Percentiles rank a stretch among this genome's conserved stretches.
These are phyloP conservation scores for Heliothis subflexa DNA, from an alignment of 1,140 invertebrate species.

Conservation along the genomic window DNA sequence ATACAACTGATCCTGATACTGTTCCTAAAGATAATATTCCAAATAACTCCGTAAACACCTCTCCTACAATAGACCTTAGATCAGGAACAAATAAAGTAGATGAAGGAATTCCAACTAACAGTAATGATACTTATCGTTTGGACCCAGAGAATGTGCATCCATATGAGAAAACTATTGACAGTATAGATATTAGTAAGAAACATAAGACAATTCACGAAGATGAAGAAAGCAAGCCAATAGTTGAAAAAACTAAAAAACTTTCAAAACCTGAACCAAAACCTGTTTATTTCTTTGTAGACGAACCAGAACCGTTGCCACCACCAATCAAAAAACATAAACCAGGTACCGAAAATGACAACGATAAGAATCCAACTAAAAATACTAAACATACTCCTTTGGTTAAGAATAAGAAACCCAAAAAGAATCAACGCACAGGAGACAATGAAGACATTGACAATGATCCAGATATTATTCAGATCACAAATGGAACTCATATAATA, in stretches of 20 bases:
- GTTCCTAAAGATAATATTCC: background rate
- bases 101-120: background rate
- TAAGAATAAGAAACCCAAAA: too few relatives aligned
- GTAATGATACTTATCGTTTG: background rate
- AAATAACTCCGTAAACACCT: background rate
- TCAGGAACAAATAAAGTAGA: too few relatives aligned
- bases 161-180: background rate
- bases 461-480: background rate
- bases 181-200: background rate
- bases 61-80: too few relatives aligned
- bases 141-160: background rate
- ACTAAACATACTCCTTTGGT: background rate
- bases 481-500: conserved; percentile 27
- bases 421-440: too few relatives aligned
- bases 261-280: background rate
- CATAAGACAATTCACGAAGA: background rate
- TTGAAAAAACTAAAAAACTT: background rate
- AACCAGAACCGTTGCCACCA: conserved; percentile 7
- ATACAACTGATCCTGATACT: background rate
- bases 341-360: background rate
- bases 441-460: background rate
- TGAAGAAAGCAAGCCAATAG: background rate
- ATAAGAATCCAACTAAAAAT: background rate
- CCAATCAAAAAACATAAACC: background rate
- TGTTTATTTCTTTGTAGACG: conserved; percentile 8